These are phyloP conservation scores for Limanda limanda DNA, from an alignment of 2,113 vertebrate genomes.

Conservation along the genomic window DNA sequence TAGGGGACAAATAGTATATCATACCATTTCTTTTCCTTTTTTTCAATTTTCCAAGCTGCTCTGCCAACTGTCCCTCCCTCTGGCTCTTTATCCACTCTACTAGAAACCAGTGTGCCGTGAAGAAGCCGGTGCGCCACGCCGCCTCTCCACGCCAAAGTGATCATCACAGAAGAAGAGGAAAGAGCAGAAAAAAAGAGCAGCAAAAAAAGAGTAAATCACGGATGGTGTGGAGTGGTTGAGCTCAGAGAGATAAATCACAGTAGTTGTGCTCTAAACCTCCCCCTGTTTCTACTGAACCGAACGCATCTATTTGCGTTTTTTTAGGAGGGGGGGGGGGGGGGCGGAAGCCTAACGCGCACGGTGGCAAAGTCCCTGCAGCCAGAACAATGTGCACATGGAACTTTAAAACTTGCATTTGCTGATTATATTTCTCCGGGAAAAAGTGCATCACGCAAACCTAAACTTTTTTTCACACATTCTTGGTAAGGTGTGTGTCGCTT, in stretches of 20 bases:
- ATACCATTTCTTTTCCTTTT: slow-evolving; percentile 8
- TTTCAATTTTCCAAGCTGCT: slow-evolving; percentile 27
- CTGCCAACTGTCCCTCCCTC: slow-evolving; percentile 57
- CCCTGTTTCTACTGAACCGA: slow-evolving; percentile 28
- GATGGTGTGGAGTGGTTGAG: slow-evolving; percentile 30
- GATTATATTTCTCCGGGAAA: neutral
- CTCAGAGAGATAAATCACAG: slow-evolving; percentile 60
- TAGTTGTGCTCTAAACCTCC: slow-evolving; percentile 49
- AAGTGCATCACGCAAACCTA: neutral
- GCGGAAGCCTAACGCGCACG: slow-evolving; percentile 1
- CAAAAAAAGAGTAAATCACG: slow-evolving; percentile 31
- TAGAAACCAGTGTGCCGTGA: slow-evolving; percentile 82
- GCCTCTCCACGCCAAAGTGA: slow-evolving; percentile 56
- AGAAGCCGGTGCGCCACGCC: slow-evolving; percentile 73
- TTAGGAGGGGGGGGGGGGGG: slow-evolving; percentile 12
- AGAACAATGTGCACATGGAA: neutral
- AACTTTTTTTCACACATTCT: neutral
- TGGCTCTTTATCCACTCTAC: slow-evolving; percentile 83
- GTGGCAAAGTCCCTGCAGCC: slow-evolving; percentile 5
- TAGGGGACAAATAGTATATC: neutral
- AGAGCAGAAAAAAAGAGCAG: neutral
- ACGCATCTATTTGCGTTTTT: slow-evolving; percentile 23
- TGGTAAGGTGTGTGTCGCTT: neutral
- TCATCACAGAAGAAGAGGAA: slow-evolving; percentile 37
- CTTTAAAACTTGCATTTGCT: slow-evolving; percentile 10